Conservation (phyloP, 2,888 invertebrate species). For the Cordilura impudica region DNA sequence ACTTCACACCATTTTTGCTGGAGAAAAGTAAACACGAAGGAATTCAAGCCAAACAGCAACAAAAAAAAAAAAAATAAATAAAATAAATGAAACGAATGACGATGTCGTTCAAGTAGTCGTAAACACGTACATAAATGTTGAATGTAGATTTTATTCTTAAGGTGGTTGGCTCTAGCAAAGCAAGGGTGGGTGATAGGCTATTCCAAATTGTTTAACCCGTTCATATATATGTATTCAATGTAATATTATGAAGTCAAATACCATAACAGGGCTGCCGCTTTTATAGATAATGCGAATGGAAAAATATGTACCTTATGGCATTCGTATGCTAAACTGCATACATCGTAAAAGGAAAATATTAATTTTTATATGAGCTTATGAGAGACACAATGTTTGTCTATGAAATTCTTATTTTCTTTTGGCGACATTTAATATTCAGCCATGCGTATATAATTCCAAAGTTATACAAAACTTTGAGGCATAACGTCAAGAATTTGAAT, state of each 20-base stretch:
- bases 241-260: no score
- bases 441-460: slow-evolving; percentile 63
- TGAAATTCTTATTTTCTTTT: not conserved
- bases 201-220: not conserved
- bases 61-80: not conserved
- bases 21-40: not conserved
- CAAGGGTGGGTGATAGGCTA: not conserved
- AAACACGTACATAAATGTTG: not conserved
- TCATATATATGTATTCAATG: not conserved
- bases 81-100: not conserved
- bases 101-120: not conserved
- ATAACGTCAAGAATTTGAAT: slow-evolving; percentile 28
- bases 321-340: no score
- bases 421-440: slow-evolving; percentile 58
- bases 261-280: not conserved
- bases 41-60: not conserved
- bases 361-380: not conserved
- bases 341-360: not conserved
- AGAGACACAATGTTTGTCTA: not conserved
- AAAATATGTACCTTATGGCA: not conserved
- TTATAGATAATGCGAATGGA: not conserved
- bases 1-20: slow-evolving; percentile 51
- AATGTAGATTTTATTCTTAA: not conserved
- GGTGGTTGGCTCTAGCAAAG: not conserved
- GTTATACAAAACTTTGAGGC: slow-evolving; percentile 49